Evolutionary conservation across 2,797 vertebrate genomes (phyloP).

Genomic region (Chromobotia macracanthus): DNA sequence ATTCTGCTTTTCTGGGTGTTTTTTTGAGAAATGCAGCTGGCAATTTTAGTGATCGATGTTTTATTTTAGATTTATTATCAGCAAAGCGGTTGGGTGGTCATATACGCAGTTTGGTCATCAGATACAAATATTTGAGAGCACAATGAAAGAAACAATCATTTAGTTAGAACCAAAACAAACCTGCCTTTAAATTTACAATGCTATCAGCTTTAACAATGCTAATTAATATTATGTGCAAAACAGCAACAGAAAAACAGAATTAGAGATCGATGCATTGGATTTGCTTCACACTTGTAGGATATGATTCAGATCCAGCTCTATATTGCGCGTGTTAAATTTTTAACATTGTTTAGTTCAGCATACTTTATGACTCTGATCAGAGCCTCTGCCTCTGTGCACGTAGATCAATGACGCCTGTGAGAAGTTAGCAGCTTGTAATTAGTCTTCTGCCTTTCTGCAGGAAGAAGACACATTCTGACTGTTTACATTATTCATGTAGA

Average conservation of each 20-base stretch:
- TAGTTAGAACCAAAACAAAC: too few species aligned
- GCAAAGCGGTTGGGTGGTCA: too few species aligned
- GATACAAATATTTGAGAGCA: too few species aligned
- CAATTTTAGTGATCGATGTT: background rate
- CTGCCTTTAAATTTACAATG: too few species aligned
- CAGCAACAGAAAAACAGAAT: background rate
- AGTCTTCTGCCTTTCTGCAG: slow-evolving; percentile 56
- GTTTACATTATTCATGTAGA: slow-evolving; percentile 65
- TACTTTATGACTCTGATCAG: slow-evolving; percentile 26
- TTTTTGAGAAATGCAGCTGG: slow-evolving; percentile 21
- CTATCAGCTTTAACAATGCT: background rate
- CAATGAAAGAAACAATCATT: too few species aligned
- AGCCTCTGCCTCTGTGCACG: slow-evolving; percentile 32
- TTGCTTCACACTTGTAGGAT: background rate
- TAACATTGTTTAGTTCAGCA: background rate
- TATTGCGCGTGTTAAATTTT: background rate
- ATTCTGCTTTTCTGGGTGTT: background rate
- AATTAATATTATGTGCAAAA: background rate
- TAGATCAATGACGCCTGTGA: slow-evolving; percentile 60
- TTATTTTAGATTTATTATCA: background rate
- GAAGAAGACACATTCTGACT: slow-evolving; percentile 61
- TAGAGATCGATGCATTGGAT: background rate
- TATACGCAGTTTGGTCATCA: too few species aligned
- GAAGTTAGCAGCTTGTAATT: slow-evolving; percentile 65
- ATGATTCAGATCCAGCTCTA: background rate